Base-by-base conservation (phyloP, 2,113 vertebrate species). In the Stigmatopora argus region DNA sequence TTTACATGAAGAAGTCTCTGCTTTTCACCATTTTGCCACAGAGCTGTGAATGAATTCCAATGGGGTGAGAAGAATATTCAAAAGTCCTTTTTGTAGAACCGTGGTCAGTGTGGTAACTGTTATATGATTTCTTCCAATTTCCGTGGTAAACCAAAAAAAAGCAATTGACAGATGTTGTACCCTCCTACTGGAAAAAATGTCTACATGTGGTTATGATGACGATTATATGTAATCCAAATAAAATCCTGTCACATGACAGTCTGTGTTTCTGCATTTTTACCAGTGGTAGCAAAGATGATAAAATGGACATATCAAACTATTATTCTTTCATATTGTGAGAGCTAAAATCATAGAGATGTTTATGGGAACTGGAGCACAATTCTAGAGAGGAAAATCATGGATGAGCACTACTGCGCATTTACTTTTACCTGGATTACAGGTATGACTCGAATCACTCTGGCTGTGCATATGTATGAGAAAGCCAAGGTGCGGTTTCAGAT, bases 81-180 rank as follows among this genome's bases (percentile, higher is more conserved):
- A 64, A 61, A 73, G 62, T 35, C 61, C 9, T 7, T 72, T 80
- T 78, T 70, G 78, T 34, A 64, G 67, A 66, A 74, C 70, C 65
- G 70, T 64, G 26, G 56, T 15, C 38, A 19, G 19, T 45, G 31
- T 69, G 75, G 74, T 58, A 46, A 34, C 49, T 55, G 49, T 21
- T 73, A 56, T 83, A 70, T 69, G 55, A 71, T 83, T 79, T 74
- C 77, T 67, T 49, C 55, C 23, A 38, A 53, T 60, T 60, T 48
- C 5, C 70, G 71, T n/a, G 70, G 75, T 78, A 78, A 57, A 73
- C 77, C 73, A 69, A 31, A 65, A 64, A 74, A 62, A 73, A 82
- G 64, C 64, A 55, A 57, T 19, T 67, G 75, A 64, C 63, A 69
- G 60, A 75, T 74, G 60, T 65, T 56, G 63, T 59, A 61, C 72